Evolutionary conservation across 2,888 invertebrate genomes (phyloP).

Genomic region (Plagodis dolabraria): DNA sequence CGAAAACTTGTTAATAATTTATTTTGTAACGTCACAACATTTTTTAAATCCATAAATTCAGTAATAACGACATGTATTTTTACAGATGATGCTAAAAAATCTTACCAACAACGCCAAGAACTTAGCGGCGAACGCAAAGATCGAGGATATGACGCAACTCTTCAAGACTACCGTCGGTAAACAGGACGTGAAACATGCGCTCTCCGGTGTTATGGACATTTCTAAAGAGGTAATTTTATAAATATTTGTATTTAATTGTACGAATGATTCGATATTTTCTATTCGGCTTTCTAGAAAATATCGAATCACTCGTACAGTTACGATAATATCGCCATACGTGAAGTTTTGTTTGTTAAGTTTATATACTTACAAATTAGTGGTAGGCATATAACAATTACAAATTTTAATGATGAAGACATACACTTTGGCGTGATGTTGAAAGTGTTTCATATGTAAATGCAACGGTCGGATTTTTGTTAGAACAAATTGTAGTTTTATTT

Average conservation of each 20-base stretch:
- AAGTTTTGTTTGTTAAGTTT: too few relatives aligned
- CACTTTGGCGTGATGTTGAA: too few relatives aligned
- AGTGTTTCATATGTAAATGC: too few relatives aligned
- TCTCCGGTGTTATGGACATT: constrained; percentile 97
- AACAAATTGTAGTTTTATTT: too few relatives aligned
- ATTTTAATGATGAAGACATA: too few relatives aligned
- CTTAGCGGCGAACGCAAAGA: constrained; percentile 98
- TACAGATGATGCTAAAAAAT: constrained; percentile 96
- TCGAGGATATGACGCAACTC: constrained; percentile 98
- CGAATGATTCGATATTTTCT: not conserved
- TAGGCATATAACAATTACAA: too few relatives aligned
- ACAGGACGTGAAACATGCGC: constrained; percentile 95
- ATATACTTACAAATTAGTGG: too few relatives aligned
- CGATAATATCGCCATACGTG: not conserved
- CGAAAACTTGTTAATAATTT: too few relatives aligned
- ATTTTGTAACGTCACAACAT: too few relatives aligned
- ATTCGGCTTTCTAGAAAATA: not conserved
- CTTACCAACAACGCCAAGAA: constrained; percentile 96
- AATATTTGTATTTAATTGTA: not conserved
- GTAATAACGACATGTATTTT: not conserved
- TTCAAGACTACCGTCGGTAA: constrained; percentile 97
- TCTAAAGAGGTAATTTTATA: constrained; percentile 85
- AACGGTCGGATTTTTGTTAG: too few relatives aligned
- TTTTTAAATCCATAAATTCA: too few relatives aligned
- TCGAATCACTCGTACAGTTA: too few relatives aligned